Base-by-base conservation (phyloP, 1,140 invertebrate species). In the Acromyrmex heyeri region DNA sequence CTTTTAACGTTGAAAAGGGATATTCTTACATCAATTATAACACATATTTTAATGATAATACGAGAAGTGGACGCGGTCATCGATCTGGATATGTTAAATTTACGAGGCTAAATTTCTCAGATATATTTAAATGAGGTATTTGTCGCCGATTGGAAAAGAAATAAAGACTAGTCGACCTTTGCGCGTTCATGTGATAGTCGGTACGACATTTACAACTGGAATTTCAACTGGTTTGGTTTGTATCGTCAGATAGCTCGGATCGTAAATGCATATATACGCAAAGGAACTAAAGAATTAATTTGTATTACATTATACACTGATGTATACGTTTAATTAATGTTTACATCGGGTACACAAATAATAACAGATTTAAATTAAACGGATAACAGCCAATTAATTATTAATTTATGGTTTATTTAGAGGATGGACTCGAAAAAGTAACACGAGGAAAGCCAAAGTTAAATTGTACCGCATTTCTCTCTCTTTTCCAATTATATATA, bases 161-260 rank as follows among this genome's bases (percentile, higher is more conserved):
- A 55, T 53, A 27, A 78, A 30, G 61, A 85, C 82, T 14, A 48
- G 75, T 78, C 82, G 75, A 85, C 72, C 82, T 76, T 85, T 85
- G 48, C 18, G 48, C 38, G 30, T 53, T n/a, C 16, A 30, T 53
- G 53, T 59, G 75, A 85, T 85, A 85, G 61, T 24, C 48, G 48
- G 27, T 50, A 85, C 77, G 73, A 77, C 82, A 85, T 85, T 85
- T 85, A 62, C 70, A 65, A 53, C 3, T 85, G 82, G 73, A 85
- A 77, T 78, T 57, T 61, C 82, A 65, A 85, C 82, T 64, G 57
- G 73, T 72, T 82, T 82, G 67, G 21, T 85, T 78, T 65, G 30
- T 30, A 55, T 85, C 82, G 59, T 61, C 55, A 73, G 21, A 16
- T 27, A 72, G 44, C 27, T 48, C 38, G 61, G 21, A 24, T 50